Percentiles rank a stretch among this genome's conserved stretches.
These are phyloP conservation scores for Eumacrocentrus americanus DNA, from an alignment of 2,888 invertebrate species.

Conservation along the genomic window DNA sequence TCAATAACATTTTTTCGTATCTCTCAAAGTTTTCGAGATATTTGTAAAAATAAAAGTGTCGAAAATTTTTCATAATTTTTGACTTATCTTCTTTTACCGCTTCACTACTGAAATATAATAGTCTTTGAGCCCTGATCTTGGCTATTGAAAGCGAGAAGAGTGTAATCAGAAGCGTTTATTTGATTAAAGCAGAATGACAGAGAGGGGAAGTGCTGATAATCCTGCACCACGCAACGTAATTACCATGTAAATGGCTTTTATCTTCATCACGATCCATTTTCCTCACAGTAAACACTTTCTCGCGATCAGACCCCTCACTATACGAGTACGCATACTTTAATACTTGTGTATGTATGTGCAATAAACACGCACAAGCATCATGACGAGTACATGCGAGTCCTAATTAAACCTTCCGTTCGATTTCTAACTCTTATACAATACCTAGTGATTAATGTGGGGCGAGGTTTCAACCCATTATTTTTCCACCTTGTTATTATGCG, in stretches of 20 bases:
- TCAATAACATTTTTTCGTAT: not conserved
- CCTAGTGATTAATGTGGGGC: constrained; percentile 17
- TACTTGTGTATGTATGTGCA: not conserved
- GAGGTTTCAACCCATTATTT: constrained; percentile 10
- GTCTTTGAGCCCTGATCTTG: not conserved
- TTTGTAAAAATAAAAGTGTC: too few relatives aligned
- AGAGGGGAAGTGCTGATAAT: constrained; percentile 11
- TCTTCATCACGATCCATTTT: constrained; percentile 52
- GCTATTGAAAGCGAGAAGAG: constrained; percentile 11
- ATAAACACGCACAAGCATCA: not conserved
- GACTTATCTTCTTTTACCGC: too few relatives aligned
- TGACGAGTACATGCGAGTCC: constrained; percentile 2
- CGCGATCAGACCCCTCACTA: constrained; percentile 30
- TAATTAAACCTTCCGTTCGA: constrained; percentile 18
- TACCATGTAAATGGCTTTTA: constrained; percentile 54
- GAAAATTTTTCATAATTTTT: too few relatives aligned
- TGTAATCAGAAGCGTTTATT: not conserved
- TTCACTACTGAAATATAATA: not conserved
- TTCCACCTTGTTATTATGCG: not conserved
- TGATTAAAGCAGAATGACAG: not conserved
- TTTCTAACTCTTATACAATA: constrained; percentile 27
- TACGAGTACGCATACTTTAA: not conserved
- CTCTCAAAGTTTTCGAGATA: too few relatives aligned
- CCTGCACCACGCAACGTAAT: constrained; percentile 45
- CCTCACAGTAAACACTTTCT: constrained; percentile 55